These are phyloP conservation scores for Microcebus tavaratra DNA, from an alignment of 2,113 vertebrate species.

Conservation along the genomic window DNA sequence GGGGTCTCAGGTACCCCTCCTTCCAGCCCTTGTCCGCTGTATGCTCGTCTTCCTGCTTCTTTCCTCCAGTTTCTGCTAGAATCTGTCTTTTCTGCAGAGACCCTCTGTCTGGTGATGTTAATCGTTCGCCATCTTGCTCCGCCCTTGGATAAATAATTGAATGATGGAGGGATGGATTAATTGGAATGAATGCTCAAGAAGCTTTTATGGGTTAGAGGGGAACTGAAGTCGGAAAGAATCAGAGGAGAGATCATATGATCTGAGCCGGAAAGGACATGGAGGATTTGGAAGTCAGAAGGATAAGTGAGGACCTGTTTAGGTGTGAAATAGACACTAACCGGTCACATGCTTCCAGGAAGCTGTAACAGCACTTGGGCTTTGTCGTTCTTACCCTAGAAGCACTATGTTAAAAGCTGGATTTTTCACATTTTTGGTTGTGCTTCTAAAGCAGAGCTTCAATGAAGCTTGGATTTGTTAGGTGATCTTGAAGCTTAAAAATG, in stretches of 20 bases:
- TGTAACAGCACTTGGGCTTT: not conserved
- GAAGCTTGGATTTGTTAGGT: not conserved
- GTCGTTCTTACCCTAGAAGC: not conserved
- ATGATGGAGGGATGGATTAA: not conserved
- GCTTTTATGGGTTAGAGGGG: not conserved
- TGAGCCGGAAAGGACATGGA: not conserved
- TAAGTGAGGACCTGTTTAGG: not conserved
- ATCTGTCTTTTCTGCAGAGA: no score
- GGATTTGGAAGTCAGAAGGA: not conserved
- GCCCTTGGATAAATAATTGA: not conserved
- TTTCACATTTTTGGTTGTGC: not conserved
- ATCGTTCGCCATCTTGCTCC: no score
- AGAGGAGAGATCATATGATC: not conserved
- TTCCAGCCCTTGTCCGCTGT: no score
- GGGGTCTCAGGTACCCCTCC: no score
- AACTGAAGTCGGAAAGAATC: not conserved
- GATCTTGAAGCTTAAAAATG: not conserved
- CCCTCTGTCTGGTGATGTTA: no score
- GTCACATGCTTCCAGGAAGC: not conserved
- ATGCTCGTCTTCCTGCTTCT: no score
- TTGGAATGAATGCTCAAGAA: not conserved
- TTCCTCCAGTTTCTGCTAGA: no score
- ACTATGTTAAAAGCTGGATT: not conserved
- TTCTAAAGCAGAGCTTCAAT: not conserved
- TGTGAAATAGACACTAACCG: not conserved